Evolutionary conservation across 30 jellyfish, hydroid and myxozoan genomes (phyloP), one percentile per base, ranked within the genome.

Genomic region (Nemopilema nomurai): DNA sequence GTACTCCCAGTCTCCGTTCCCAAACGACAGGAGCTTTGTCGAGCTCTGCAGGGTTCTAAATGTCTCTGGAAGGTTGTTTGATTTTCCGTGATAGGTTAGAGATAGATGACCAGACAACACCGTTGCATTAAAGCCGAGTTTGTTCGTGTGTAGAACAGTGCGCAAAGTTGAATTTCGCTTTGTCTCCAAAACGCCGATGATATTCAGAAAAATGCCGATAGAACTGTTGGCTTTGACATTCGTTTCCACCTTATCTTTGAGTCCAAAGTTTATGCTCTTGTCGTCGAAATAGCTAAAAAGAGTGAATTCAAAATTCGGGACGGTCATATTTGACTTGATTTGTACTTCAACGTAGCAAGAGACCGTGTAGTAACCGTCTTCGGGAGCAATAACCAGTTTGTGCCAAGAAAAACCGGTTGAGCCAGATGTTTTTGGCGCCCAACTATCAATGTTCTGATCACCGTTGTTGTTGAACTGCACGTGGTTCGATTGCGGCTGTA

Each of bases 11-110:
- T 16, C 51, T 29, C 29, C 28, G 19, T 51, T 62, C 7, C 51
- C n/a, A n/a, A 78, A 28, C 16, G 81, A 26, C 0, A 87, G 62
- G 24, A 87, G 74, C 77, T 87, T 87, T 17, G 89, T 70, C 1
- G 90, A 76, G 16, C 85, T 69, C 62, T 71, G 90, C 18, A 87
- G 81, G 28, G 49, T 53, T 57, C 96, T 33, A 33, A 76, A 79
- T n/a, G 71, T 71, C 66, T 87, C 96, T 53, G 86, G 31, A 6
- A 22, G 71, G 25, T 63, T 78, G 25, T 78, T 83, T n/a, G 74
- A 30, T 8, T 85, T 30, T 13, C 33, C 31, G 77, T 65, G 70
- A 23, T 62, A 22, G 24, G 83, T 71, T 21, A 84, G 63, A 18
- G 87, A 74, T 28, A 81, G 62, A 65, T 81, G 77, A 50, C 90